Evolutionary conservation across 2,888 invertebrate species (phyloP).

Genomic region (Chrysotoxum bicinctum): DNA sequence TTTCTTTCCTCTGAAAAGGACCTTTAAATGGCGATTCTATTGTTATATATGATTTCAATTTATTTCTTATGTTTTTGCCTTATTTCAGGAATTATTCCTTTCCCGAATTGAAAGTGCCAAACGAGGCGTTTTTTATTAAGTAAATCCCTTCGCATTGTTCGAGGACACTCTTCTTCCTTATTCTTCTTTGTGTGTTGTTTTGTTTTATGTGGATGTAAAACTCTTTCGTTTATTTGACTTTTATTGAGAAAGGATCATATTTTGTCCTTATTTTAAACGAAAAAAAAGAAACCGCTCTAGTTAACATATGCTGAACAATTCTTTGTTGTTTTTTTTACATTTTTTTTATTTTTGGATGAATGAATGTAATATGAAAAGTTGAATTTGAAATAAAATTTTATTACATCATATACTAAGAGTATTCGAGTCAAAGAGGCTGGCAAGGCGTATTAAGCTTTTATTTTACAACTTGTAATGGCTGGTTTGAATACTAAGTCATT

Average conservation of each 20-base stretch:
- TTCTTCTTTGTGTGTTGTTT: not conserved
- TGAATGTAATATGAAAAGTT: constrained; percentile 48
- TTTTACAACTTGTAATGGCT: constrained; percentile 35
- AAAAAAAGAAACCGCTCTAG: not conserved
- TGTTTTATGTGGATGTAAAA: constrained; percentile 63
- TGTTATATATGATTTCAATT: not conserved
- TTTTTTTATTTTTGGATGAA: constrained; percentile 7
- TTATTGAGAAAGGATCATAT: constrained; percentile 62
- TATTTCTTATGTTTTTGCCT: not conserved
- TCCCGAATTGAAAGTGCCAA: constrained; percentile 57
- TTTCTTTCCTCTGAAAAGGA: constrained; percentile 39
- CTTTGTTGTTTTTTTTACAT: not conserved
- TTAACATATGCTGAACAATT: constrained; percentile 41
- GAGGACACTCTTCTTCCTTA: constrained; percentile 49
- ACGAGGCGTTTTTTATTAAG: constrained; percentile 60
- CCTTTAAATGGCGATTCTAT: constrained; percentile 58
- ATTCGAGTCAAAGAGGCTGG: constrained; percentile 43
- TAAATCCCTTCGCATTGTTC: constrained; percentile 54
- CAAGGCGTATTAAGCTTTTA: constrained; percentile 31
- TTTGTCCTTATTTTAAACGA: constrained; percentile 16
- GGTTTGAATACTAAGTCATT: not conserved
- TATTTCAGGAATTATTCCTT: not conserved
- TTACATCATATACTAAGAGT: constrained; percentile 32
- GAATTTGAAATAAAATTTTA: constrained; percentile 63
- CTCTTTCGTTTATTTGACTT: constrained; percentile 69